Evolutionary conservation across 30 jellyfish, hydroid and myxozoan species (phyloP).

Genomic region (Turritopsis rubra): DNA sequence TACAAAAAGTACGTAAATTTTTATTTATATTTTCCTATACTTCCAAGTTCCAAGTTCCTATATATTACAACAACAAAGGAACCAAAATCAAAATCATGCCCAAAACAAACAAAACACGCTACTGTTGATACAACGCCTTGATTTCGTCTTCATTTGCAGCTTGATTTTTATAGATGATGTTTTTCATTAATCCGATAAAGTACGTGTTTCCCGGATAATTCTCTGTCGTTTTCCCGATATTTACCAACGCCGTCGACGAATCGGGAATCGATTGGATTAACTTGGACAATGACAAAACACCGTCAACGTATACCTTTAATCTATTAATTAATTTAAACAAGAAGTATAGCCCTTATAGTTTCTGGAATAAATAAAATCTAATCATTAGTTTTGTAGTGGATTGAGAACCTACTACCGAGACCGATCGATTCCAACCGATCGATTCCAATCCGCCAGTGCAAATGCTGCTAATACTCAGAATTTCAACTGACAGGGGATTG

Average conservation of each 20-base stretch:
- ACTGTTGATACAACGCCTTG: neutral
- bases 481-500: neutral
- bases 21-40: too few relatives aligned
- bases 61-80: too few relatives aligned
- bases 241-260: neutral
- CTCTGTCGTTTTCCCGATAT: constrained; percentile 13
- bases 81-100: neutral
- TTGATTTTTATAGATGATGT: neutral
- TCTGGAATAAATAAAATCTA: neutral
- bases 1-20: too few relatives aligned
- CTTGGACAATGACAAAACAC: neutral
- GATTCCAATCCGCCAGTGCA: too few relatives aligned
- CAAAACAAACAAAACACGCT: neutral
- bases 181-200: constrained; percentile 2
- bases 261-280: neutral
- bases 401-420: neutral
- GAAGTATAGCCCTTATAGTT: neutral
- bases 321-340: neutral
- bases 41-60: too few relatives aligned
- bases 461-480: too few relatives aligned
- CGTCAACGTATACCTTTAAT: constrained; percentile 9
- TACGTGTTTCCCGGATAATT: neutral
- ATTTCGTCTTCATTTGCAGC: constrained; percentile 8
- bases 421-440: too few relatives aligned
- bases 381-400: neutral